Conservation (phyloP, 2,888 invertebrate genomes). For the Conops quadrifasciatus region DNA sequence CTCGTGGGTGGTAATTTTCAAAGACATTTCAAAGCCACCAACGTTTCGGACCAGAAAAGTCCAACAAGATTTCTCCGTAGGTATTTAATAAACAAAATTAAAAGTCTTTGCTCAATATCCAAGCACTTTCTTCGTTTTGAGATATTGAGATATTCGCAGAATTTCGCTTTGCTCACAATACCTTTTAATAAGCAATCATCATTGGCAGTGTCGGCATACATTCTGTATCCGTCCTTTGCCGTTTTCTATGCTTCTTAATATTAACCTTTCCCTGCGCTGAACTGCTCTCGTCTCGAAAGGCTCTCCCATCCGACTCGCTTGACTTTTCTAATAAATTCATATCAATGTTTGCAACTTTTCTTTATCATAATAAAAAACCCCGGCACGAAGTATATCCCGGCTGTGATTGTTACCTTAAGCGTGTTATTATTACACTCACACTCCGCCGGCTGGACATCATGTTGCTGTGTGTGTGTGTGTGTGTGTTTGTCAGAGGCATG, state of each 20-base stretch:
- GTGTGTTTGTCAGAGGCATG: neutral
- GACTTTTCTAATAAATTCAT: conserved; percentile 33
- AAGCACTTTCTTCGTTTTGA: neutral
- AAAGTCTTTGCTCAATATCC: too few species aligned
- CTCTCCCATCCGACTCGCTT: neutral
- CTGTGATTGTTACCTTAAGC: conserved; percentile 38
- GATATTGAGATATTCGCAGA: neutral
- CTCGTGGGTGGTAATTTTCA: too few species aligned
- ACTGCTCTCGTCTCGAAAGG: too few species aligned
- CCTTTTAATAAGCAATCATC: neutral
- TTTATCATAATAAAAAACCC: conserved; percentile 25
- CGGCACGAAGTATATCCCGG: neutral
- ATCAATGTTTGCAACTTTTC: conserved; percentile 38
- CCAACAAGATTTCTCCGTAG: too few species aligned
- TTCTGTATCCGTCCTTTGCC: neutral
- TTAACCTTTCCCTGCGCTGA: neutral
- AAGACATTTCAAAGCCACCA: too few species aligned
- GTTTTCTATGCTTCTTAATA: neutral
- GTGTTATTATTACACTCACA: conserved; percentile 28
- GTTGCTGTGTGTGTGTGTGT: neutral
- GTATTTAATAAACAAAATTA: too few species aligned
- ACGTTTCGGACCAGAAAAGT: too few species aligned
- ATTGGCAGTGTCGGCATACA: neutral
- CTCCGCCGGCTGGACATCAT: neutral
- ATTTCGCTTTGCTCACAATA: neutral